Percentiles rank a stretch among this genome's conserved stretches.
These are phyloP conservation scores for Indri indri DNA, from an alignment of 2,113 vertebrate species.

Conservation along the genomic window DNA sequence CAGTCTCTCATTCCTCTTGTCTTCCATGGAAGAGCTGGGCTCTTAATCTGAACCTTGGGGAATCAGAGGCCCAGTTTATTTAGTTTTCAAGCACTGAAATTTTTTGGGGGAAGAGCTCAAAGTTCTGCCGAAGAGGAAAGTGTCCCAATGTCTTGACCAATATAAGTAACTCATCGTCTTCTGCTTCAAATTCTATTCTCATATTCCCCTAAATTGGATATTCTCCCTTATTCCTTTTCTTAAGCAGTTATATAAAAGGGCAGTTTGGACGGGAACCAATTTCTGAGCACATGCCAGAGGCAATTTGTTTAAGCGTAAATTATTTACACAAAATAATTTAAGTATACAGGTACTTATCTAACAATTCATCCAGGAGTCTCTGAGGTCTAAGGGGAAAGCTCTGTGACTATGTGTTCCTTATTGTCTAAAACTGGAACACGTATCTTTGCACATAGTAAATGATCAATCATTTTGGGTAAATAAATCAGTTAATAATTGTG, in stretches of 20 bases:
- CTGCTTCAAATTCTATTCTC: neutral
- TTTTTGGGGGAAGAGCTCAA: neutral
- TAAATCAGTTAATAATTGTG: neutral
- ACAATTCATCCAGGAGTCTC: neutral
- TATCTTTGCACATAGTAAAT: neutral
- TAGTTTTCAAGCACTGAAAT: constrained; percentile 59
- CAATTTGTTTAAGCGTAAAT: constrained; percentile 39
- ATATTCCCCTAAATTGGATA: neutral
- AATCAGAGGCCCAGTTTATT: constrained; percentile 53
- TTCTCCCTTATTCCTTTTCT: neutral
- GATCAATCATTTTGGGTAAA: neutral
- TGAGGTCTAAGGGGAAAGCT: neutral
- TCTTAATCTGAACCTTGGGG: constrained; percentile 58
- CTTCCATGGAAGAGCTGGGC: neutral
- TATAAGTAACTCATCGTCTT: constrained; percentile 23
- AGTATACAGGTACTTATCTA: neutral
- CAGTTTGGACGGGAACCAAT: neutral
- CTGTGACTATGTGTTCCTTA: neutral
- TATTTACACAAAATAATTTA: constrained; percentile 10
- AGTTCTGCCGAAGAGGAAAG: constrained; percentile 41
- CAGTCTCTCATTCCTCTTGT: neutral
- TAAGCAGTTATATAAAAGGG: neutral
- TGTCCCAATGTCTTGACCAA: constrained; percentile 27
- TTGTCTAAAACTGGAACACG: neutral
- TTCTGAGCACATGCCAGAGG: neutral